Evolutionary conservation across 2,113 vertebrate genomes (phyloP).

Genomic region (Ardeotis arabs): DNA sequence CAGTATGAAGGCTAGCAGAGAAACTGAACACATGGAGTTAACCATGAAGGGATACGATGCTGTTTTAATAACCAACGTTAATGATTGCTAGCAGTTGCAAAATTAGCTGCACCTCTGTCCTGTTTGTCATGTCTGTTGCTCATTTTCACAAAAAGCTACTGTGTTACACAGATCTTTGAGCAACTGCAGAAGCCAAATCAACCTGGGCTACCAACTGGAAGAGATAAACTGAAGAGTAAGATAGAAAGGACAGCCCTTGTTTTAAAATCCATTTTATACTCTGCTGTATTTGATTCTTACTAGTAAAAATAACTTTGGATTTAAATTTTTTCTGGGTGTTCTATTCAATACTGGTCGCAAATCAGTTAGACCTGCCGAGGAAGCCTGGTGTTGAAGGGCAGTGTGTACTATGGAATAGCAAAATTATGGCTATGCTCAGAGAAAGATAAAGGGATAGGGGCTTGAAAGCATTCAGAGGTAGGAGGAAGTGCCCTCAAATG

Average conservation of each 20-base stretch:
- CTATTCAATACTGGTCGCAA: neutral
- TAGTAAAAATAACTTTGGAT: neutral
- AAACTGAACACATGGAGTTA: conserved; percentile 7
- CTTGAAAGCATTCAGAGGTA: neutral
- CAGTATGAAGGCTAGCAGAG: neutral
- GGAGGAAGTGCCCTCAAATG: neutral
- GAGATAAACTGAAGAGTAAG: neutral
- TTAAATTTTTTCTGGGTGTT: neutral
- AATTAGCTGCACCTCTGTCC: neutral
- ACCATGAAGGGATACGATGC: neutral
- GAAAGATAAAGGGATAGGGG: neutral
- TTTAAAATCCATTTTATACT: neutral
- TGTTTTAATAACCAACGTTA: conserved; percentile 1
- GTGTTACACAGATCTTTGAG: neutral
- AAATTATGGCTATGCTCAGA: neutral
- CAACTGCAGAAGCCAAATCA: neutral
- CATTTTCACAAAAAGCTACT: neutral
- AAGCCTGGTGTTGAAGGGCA: neutral
- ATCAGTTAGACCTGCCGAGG: neutral
- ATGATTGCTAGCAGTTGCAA: neutral
- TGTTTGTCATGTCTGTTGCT: neutral
- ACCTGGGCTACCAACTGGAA: neutral
- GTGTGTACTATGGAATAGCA: neutral
- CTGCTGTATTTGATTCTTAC: neutral
- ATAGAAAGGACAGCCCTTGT: neutral